Evolutionary conservation across 35 echinoderm and acorn worm genomes (phyloP).

Genomic region (Ophiothrix spiculata): DNA sequence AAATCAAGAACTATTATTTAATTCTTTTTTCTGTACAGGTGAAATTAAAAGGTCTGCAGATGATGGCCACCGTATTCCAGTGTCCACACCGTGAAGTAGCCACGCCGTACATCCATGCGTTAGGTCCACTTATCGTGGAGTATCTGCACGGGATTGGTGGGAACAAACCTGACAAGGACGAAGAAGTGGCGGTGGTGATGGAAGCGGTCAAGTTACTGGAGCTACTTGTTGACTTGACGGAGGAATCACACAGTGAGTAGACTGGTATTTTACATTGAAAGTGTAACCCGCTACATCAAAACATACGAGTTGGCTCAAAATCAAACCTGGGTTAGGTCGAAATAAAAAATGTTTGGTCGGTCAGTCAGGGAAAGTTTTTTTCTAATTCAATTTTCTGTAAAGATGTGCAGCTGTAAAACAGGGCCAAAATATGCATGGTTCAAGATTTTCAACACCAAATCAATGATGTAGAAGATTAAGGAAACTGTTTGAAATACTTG

Average conservation of each 20-base stretch:
- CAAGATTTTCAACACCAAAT: too few species aligned
- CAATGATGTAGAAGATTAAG: too few species aligned
- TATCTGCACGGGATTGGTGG: conserved; percentile 64
- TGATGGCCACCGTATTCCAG: conserved; percentile 79
- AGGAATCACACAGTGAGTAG: conserved; percentile 89
- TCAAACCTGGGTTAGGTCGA: too few species aligned
- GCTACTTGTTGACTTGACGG: conserved; percentile 77
- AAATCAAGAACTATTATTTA: too few species aligned
- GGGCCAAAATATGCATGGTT: too few species aligned
- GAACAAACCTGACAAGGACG: conserved; percentile 69
- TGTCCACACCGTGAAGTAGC: conserved; percentile 75
- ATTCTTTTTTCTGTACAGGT: conserved; percentile 50
- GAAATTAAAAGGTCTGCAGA: conserved; percentile 87
- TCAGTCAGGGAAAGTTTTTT: too few species aligned
- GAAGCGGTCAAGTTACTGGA: conserved; percentile 88
- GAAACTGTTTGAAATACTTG: too few species aligned
- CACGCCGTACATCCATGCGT: conserved; percentile 89
- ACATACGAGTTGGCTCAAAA: too few species aligned
- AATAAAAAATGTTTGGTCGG: too few species aligned
- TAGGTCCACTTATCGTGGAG: conserved; percentile 87
- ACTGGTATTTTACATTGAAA: neutral
- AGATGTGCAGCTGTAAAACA: too few species aligned
- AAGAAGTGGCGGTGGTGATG: conserved; percentile 76
- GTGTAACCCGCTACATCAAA: too few species aligned
- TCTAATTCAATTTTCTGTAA: too few species aligned